Percentiles rank a stretch among this genome's conserved stretches.
These are phyloP conservation scores for Stenchaetothrips biformis DNA, from an alignment of 2,888 invertebrate species.

Conservation along the genomic window DNA sequence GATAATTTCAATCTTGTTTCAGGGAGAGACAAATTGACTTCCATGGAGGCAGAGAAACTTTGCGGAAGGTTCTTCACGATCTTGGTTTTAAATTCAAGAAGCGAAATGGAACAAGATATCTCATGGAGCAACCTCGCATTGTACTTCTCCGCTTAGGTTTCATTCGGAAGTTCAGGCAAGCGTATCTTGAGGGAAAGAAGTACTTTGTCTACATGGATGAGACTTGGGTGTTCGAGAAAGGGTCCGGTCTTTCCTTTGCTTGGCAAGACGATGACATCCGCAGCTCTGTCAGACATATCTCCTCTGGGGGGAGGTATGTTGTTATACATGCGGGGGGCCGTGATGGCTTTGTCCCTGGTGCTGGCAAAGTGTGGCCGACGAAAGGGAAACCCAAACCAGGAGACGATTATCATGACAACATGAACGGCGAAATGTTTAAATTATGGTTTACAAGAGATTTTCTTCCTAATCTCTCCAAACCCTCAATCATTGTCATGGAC, in stretches of 20 bases:
- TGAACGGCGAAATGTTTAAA: slow-evolving; percentile 28
- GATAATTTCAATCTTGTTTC: too few species aligned
- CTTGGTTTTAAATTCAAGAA: slow-evolving; percentile 30
- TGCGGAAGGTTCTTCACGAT: slow-evolving; percentile 9
- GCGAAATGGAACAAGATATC: slow-evolving; percentile 18
- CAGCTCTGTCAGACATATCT: background rate
- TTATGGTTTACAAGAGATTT: slow-evolving; percentile 29
- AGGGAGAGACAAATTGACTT: too few species aligned
- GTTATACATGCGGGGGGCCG: slow-evolving; percentile 29
- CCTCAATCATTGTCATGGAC: slow-evolving; percentile 29
- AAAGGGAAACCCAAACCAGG: slow-evolving; percentile 20
- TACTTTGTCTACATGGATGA: slow-evolving; percentile 28
- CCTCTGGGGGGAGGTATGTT: slow-evolving; percentile 26
- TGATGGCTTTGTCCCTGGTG: slow-evolving; percentile 28
- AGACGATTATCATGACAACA: slow-evolving; percentile 31
- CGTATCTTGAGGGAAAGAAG: too few species aligned
- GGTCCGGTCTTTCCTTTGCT: too few species aligned
- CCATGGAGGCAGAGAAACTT: background rate
- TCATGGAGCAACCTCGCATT: slow-evolving; percentile 28
- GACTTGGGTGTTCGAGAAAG: slow-evolving; percentile 20
- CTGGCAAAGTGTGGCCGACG: background rate
- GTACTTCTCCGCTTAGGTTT: background rate
- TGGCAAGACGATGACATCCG: too few species aligned
- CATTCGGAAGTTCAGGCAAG: slow-evolving; percentile 7
- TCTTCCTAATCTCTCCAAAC: background rate